Base-by-base conservation (phyloP, 2,797 vertebrate genomes). In the Etheostoma nigrum region DNA sequence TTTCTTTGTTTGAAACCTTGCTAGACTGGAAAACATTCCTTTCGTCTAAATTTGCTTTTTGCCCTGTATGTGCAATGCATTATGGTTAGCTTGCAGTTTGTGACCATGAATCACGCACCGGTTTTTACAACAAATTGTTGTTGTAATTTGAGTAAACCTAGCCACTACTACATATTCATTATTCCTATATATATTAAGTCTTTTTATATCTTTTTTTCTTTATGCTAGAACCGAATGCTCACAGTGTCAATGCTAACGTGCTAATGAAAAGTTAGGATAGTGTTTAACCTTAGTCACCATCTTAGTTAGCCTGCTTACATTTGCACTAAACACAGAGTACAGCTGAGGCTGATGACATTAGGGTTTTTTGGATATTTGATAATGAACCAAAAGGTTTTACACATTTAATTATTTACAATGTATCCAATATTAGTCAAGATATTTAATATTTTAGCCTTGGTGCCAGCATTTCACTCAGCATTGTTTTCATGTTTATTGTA, bases 401-500 rank as follows among this genome's bases (percentile, higher is more conserved):
- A 27, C 5, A 6, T 12, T 44, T 10, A 14, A 10, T 61, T 23
- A 25, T 25, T 30, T 30, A 30, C 11, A 53, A 12, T 52, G 2
- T 10, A 23, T 58, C 16, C 15, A 52, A 6, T 9, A 5, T 21
- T 21, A 4, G 44, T 53, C 15, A 15, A 57, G 1, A 15, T 36
- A 27, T 47, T 51, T 66, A 48, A 60, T 48, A 5, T 45, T 44
- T 45, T 30, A 18, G 3, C 21, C 36, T 40, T 12, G 27, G 10
- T 21, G 44, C 25, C 18, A 33, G 36, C 25, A 36, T 36, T 36
- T 57, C 25, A 36, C 36, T 65, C 27, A 33, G 21, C 44, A 13
- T 44, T 10, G 21, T 30, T 74, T 53, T 74, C 10, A 8, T 36
- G 52, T 74, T 42, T 60, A 8, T 81, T 58, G 13, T 76, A 69